These are phyloP conservation scores for Pelusios castaneus DNA, from an alignment of 2,113 vertebrate genomes.

Conservation along the genomic window DNA sequence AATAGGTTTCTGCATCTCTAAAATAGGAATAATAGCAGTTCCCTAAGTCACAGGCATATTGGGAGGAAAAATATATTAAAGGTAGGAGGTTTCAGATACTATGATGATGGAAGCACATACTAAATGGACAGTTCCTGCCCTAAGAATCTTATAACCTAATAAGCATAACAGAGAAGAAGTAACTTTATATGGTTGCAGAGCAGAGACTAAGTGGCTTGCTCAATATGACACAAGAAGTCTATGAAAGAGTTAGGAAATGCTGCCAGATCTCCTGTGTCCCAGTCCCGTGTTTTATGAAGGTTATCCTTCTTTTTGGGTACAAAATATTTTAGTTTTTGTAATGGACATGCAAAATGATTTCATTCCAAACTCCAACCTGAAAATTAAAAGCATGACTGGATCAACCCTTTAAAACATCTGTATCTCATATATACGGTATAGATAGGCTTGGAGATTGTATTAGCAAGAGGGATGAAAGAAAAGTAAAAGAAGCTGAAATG, in stretches of 20 bases:
- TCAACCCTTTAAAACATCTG: background rate
- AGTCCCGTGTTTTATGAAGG: background rate
- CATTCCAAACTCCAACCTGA: background rate
- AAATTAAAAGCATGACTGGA: background rate
- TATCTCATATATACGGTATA: fast-evolving
- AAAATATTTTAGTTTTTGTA: conserved; percentile 41
- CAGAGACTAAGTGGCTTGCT: background rate
- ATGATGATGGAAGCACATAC: background rate
- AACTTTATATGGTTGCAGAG: background rate
- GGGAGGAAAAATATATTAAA: background rate
- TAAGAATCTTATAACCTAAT: background rate
- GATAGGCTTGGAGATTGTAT: background rate
- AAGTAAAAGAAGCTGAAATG: background rate
- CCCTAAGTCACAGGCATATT: background rate
- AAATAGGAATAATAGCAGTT: background rate
- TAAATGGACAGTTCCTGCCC: background rate
- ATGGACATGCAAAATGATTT: conserved; percentile 1
- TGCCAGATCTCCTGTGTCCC: background rate
- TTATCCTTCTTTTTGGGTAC: background rate
- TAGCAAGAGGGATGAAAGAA: background rate
- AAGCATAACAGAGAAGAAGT: background rate
- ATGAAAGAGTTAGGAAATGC: background rate
- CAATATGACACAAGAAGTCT: background rate
- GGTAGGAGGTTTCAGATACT: background rate
- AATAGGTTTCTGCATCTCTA: background rate